Evolutionary conservation across 2,888 invertebrate genomes (phyloP), one percentile per base, ranked within the genome.

Genomic region (Himalopsyche kuldschensis): DNA sequence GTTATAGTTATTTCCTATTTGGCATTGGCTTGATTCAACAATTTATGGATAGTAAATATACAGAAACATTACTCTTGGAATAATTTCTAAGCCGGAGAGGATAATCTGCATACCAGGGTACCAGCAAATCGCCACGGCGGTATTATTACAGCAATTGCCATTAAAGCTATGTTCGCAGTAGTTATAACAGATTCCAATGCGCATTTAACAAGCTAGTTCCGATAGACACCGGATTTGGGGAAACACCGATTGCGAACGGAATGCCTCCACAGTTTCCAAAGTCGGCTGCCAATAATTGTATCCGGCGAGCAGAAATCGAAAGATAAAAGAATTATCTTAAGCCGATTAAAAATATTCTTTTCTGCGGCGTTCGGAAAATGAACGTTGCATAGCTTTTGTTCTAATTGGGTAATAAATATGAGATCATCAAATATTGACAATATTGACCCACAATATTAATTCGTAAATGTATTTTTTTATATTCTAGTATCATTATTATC

Each of bases 121-220:
- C 27, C 69, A 69, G 27, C 69, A 69, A 69, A 69, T 69, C 69
- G 27, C 69, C 69, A 27, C 15, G 20, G 20, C 27, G 69, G 69
- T 69, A 69, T 69, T 69, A 69, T 24, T 69, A 69, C 27, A 69
- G 69, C 69, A 69, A 69, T 69, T 69, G 20, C 69, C 27, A 69
- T 69, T 27, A 55, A 69, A 69, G 69, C 69, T 27, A 69, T 69
- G 69, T 69, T 27, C 30, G 69, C 69, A 69, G 69, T 69, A 69
- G 69, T 69, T 78, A 46, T 46, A 78, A 46, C 78, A 78, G 78
- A 78, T 78, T 78, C 78, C 78, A 46, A 46, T 46, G 78, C 46
- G 78, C 78, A 78, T 78, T 78, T 78, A 78, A 35, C 78, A 30
- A 46, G 41, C 30, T 30, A 78, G 78, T 46, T 78, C 35, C 35